These are phyloP conservation scores for Dasyornis broadbenti DNA, from an alignment of 2,113 vertebrate genomes.

Conservation along the genomic window DNA sequence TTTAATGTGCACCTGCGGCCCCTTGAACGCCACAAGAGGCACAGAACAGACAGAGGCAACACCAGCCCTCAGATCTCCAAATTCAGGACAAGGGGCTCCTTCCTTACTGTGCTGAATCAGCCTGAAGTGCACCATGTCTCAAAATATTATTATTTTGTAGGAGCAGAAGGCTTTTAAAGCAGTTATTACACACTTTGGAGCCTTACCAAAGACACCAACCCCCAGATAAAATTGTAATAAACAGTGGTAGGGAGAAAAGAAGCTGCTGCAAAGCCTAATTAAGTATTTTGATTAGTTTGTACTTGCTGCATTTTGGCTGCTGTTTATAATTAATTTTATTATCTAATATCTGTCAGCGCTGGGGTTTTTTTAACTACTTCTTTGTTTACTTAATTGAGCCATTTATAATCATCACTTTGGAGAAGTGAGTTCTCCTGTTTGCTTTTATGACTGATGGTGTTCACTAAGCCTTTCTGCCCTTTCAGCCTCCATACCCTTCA, in stretches of 20 bases:
- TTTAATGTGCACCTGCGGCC: not conserved
- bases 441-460: not conserved
- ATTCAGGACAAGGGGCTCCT: not conserved
- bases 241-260: conserved; percentile 8
- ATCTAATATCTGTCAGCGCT: conserved; percentile 19
- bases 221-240: conserved; percentile 32
- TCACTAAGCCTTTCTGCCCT: conserved; percentile 14
- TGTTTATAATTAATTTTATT: conserved; percentile 50
- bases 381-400: conserved; percentile 42
- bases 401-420: conserved; percentile 13
- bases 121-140: not conserved
- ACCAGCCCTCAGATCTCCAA: not conserved
- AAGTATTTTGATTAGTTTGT: conserved; percentile 24
- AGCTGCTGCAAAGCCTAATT: conserved; percentile 49
- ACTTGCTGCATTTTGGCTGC: conserved; percentile 14
- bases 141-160: conserved; percentile 20
- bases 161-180: conserved; percentile 25
- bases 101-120: not conserved
- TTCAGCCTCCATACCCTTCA: not conserved
- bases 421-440: not conserved
- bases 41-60: not conserved
- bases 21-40: not conserved
- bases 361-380: not conserved
- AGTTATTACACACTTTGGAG: conserved; percentile 37
- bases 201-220: conserved; percentile 27